Evolutionary conservation across 2,888 invertebrate genomes (phyloP).

Genomic region (Drosophila hamatofila): DNA sequence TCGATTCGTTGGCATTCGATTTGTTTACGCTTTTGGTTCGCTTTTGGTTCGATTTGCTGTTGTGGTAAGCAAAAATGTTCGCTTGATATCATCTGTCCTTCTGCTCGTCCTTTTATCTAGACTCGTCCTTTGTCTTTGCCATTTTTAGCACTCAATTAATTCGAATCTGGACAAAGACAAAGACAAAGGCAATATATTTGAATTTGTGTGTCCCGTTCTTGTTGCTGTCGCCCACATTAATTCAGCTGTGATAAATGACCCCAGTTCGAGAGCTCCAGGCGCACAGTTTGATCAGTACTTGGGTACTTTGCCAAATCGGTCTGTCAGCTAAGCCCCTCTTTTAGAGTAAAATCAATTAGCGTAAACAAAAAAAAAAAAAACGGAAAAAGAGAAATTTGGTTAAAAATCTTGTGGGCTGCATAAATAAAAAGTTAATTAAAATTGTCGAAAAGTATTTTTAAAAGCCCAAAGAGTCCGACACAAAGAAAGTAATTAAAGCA

Average conservation of each 20-base stretch:
- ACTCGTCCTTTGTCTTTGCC: conserved; percentile 38
- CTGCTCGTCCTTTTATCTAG: conserved; percentile 39
- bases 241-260: conserved; percentile 56
- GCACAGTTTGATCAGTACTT: conserved; percentile 26
- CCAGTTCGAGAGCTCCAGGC: conserved; percentile 13
- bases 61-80: conserved; percentile 56
- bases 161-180: conserved; percentile 45
- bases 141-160: conserved; percentile 78
- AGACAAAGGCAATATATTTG: conserved; percentile 54
- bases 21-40: conserved; percentile 46
- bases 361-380: conserved; percentile 24
- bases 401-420: conserved; percentile 55
- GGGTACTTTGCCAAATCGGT: conserved; percentile 32
- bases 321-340: conserved; percentile 45
- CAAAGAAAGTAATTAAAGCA: conserved; percentile 72
- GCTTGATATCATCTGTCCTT: conserved; percentile 68
- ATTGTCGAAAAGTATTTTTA: conserved; percentile 34
- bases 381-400: conserved; percentile 26
- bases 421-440: conserved; percentile 80
- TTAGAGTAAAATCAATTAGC: conserved; percentile 69
- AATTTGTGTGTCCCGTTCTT: conserved; percentile 11
- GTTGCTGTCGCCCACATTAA: conserved; percentile 39
- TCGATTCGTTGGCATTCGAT: conserved; percentile 73
- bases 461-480: conserved; percentile 16
- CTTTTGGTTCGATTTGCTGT: conserved; percentile 54